Conservation (phyloP, 2,113 vertebrate genomes). For the Caracal caracal region DNA sequence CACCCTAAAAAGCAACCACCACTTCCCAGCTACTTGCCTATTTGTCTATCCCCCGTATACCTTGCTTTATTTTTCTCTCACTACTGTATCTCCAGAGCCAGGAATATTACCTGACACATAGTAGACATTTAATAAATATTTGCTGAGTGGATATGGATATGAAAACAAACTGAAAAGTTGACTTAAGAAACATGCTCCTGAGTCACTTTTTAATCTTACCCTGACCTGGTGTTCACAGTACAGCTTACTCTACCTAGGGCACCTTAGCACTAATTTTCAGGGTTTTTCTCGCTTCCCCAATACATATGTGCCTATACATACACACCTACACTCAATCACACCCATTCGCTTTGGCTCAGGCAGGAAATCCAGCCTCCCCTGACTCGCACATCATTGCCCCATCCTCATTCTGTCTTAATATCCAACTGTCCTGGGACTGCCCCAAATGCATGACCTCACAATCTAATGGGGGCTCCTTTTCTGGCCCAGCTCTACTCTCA, state of each 20-base stretch:
- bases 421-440: neutral
- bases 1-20: neutral
- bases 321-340: neutral
- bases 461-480: conserved; percentile 31
- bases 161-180: conserved; percentile 2
- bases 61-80: neutral
- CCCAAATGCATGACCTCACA: conserved; percentile 46
- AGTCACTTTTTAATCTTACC: neutral
- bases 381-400: neutral
- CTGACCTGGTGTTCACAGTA: neutral
- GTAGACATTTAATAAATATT: neutral
- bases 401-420: neutral
- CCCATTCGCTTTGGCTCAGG: neutral
- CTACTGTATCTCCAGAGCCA: neutral
- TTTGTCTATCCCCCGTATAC: neutral
- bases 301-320: neutral
- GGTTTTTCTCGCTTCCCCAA: neutral
- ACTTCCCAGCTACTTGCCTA: neutral
- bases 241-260: neutral
- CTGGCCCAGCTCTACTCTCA: neutral
- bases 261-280: neutral
- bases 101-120: neutral
- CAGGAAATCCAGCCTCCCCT: neutral
- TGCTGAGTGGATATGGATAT: neutral
- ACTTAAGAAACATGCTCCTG: neutral